A percentile compares a stretch with the other conserved stretches of the same genome.
These are phyloP conservation scores for Caloenas nicobarica DNA, from an alignment of 2,113 vertebrate genomes.

Conservation along the genomic window DNA sequence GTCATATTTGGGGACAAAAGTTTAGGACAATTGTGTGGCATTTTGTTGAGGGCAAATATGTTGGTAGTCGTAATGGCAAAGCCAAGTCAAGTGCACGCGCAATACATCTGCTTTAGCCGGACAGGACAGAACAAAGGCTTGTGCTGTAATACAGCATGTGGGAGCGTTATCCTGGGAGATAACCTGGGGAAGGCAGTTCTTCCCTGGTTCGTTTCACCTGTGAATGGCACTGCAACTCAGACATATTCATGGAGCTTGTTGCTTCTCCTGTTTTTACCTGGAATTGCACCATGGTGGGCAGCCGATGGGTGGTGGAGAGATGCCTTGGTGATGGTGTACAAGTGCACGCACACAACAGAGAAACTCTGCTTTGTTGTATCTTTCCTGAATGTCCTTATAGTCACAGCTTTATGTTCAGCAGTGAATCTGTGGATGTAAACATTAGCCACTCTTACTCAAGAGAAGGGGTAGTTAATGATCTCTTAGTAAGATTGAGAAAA, in stretches of 20 bases:
- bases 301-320: accelerated
- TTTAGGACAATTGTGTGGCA: not conserved
- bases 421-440: not conserved
- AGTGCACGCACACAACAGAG: too few species aligned
- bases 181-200: not conserved
- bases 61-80: not conserved
- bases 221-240: not conserved
- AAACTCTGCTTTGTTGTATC: not conserved
- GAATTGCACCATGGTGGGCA: not conserved
- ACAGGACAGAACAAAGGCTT: not conserved
- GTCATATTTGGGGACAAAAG: not conserved
- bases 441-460: not conserved
- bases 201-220: not conserved
- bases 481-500: not conserved
- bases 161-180: not conserved
- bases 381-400: not conserved
- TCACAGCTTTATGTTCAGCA: not conserved
- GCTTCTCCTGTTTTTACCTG: not conserved
- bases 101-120: not conserved
- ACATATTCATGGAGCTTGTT: not conserved
- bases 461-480: not conserved
- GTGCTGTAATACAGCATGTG: too few species aligned
- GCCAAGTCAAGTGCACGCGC: not conserved
- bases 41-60: not conserved
- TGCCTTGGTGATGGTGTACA: not conserved